These are phyloP conservation scores for Elysia crispata DNA, from an alignment of 2,888 invertebrate genomes.

Conservation along the genomic window DNA sequence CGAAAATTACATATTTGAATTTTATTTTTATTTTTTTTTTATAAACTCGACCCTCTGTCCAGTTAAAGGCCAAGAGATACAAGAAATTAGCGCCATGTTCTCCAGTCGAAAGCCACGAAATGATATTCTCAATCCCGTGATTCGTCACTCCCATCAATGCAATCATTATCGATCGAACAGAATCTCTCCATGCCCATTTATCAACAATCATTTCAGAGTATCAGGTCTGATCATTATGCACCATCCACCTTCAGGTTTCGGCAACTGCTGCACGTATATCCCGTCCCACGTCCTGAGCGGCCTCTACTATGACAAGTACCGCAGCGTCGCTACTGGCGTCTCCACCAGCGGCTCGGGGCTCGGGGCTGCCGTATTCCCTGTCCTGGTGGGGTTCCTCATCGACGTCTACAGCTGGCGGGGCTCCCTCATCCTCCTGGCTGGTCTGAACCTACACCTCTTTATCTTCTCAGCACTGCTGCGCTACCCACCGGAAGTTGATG, in stretches of 20 bases:
- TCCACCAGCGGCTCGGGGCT: conserved; percentile 69
- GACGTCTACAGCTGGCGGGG: conserved; percentile 69
- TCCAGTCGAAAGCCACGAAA: no score
- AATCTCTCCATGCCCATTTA: no score
- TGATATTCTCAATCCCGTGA: no score
- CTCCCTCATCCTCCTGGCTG: conserved; percentile 65
- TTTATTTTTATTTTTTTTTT: no score
- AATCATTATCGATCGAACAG: no score
- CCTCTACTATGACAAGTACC: conserved; percentile 67
- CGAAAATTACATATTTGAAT: no score
- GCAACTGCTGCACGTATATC: conserved; percentile 67
- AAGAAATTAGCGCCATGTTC: no score
- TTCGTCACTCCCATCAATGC: neutral
- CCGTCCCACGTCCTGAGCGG: conserved; percentile 72
- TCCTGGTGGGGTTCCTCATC: conserved; percentile 64
- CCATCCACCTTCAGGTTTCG: conserved; percentile 60
- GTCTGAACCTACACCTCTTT: conserved; percentile 65
- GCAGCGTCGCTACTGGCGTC: conserved; percentile 69
- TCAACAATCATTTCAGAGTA: no score
- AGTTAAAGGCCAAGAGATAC: no score
- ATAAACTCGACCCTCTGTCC: no score
- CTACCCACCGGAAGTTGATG: conserved; percentile 45
- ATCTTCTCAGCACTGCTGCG: conserved; percentile 63
- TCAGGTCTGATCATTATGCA: no score
- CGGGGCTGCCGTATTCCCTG: conserved; percentile 65